Conservation (phyloP, 2,797 vertebrate genomes). For the Sebastiscus tertius region DNA sequence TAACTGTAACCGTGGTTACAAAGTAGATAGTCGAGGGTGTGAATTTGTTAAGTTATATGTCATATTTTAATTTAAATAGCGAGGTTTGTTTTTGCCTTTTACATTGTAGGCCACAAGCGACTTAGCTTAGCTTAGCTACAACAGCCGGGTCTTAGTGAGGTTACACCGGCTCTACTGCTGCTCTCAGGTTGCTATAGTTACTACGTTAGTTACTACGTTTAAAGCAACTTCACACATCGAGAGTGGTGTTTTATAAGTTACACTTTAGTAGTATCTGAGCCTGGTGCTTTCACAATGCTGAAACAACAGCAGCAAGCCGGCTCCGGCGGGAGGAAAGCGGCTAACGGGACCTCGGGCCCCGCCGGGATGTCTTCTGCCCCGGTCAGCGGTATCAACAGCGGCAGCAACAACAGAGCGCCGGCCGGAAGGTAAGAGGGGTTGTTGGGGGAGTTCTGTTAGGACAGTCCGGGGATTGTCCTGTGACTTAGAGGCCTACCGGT, state of each 20-base stretch:
- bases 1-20: slow-evolving; percentile 15
- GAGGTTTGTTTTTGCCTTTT: slow-evolving; percentile 29
- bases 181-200: slow-evolving; percentile 45
- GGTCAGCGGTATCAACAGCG: slow-evolving; percentile 78
- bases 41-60: slow-evolving; percentile 21
- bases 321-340: slow-evolving; percentile 84
- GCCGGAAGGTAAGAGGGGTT: slow-evolving; percentile 78
- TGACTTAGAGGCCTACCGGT: slow-evolving; percentile 84
- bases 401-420: slow-evolving; percentile 73
- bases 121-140: slow-evolving; percentile 60
- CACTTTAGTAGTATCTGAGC: slow-evolving; percentile 55
- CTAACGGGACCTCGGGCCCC: slow-evolving; percentile 84
- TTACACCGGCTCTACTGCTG: slow-evolving; percentile 61
- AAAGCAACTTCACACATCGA: slow-evolving; percentile 40
- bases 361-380: slow-evolving; percentile 79
- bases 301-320: slow-evolving; percentile 84
- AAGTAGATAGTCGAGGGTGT: slow-evolving; percentile 1
- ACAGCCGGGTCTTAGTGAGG: slow-evolving; percentile 66
- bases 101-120: slow-evolving; percentile 71
- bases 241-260: slow-evolving; percentile 55
- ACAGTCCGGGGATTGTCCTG: slow-evolving; percentile 76
- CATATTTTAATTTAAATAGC: slow-evolving; percentile 33
- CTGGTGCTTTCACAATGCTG: slow-evolving; percentile 78
- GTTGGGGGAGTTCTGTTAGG: slow-evolving; percentile 18
- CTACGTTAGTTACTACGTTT: slow-evolving; percentile 36